These are phyloP conservation scores for Cheirogaleus major DNA, from an alignment of 2,797 vertebrate species.

Conservation along the genomic window DNA sequence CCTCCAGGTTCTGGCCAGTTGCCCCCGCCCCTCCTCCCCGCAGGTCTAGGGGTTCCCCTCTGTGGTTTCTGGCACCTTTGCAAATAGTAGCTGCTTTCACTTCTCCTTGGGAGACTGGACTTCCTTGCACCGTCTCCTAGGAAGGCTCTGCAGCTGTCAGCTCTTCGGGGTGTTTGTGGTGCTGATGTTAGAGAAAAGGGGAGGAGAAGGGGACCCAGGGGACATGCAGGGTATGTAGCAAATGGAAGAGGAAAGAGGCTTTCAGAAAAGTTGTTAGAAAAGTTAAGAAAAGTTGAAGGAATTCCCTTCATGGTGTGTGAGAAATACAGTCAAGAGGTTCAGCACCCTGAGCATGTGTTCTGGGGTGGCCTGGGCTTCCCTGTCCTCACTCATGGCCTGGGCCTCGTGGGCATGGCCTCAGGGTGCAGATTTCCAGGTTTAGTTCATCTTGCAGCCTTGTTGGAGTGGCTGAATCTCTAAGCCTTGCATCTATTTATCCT, in stretches of 20 bases:
- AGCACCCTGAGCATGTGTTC: neutral
- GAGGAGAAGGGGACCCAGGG: neutral
- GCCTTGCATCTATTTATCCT: neutral
- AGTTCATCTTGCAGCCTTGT: neutral
- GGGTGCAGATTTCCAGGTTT: neutral
- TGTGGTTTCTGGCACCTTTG: neutral
- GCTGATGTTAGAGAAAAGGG: neutral
- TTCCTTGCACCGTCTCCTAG: neutral
- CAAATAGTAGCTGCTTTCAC: neutral
- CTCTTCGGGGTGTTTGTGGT: neutral
- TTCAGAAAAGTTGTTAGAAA: neutral
- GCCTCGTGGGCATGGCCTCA: accelerated
- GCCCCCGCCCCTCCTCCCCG: neutral
- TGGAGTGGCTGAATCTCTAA: neutral
- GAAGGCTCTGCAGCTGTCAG: neutral
- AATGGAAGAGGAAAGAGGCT: neutral
- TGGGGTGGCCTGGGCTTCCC: neutral
- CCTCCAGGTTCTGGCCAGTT: no score
- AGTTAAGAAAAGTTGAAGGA: no score
- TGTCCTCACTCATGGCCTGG: neutral
- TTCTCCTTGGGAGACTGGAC: neutral
- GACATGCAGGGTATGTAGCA: neutral
- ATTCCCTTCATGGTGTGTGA: neutral
- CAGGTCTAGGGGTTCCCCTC: neutral
- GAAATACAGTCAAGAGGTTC: neutral